Percentiles rank a stretch among this genome's conserved stretches.
Conservation (phyloP, 2,113 vertebrate species). For the Beaufortia kweichowensis region DNA sequence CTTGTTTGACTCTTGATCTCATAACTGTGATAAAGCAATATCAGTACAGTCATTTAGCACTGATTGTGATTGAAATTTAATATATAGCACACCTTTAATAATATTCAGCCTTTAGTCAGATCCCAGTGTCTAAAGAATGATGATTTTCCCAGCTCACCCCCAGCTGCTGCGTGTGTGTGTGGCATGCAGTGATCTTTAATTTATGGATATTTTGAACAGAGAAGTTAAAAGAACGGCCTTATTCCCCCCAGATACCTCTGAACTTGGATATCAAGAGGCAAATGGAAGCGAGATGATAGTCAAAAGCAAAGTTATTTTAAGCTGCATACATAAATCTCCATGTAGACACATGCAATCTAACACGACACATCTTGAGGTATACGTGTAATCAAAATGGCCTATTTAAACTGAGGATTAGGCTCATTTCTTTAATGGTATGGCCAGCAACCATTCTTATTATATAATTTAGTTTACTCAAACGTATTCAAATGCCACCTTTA, state of each 20-base stretch:
- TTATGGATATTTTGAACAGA: slow-evolving; percentile 61
- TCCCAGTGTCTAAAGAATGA: slow-evolving; percentile 47
- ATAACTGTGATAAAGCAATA: slow-evolving; percentile 26
- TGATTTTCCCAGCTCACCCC: slow-evolving; percentile 21
- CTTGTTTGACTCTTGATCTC: not conserved
- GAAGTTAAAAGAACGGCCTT: slow-evolving; percentile 62
- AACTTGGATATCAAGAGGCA: slow-evolving; percentile 55
- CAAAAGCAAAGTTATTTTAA: slow-evolving; percentile 52
- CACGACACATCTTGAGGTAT: slow-evolving; percentile 64
- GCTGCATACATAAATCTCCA: slow-evolving; percentile 55
- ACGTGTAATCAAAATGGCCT: slow-evolving; percentile 65
- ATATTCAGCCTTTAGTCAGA: slow-evolving; percentile 41
- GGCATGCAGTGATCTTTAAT: slow-evolving; percentile 60
- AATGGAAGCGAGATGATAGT: slow-evolving; percentile 43
- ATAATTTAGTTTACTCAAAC: slow-evolving; percentile 78
- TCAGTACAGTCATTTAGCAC: slow-evolving; percentile 15
- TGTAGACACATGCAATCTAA: slow-evolving; percentile 59
- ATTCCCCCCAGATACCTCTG: slow-evolving; percentile 55
- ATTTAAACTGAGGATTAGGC: slow-evolving; percentile 69
- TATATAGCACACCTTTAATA: slow-evolving; percentile 32
- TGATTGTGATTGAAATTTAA: slow-evolving; percentile 11
- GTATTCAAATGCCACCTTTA: slow-evolving; percentile 82
- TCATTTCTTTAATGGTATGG: slow-evolving; percentile 68
- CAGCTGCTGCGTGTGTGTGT: slow-evolving; percentile 44
- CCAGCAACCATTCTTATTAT: slow-evolving; percentile 75